These are phyloP conservation scores for Rhorus exstirpatorius DNA, from an alignment of 2,888 invertebrate species.

Conservation along the genomic window DNA sequence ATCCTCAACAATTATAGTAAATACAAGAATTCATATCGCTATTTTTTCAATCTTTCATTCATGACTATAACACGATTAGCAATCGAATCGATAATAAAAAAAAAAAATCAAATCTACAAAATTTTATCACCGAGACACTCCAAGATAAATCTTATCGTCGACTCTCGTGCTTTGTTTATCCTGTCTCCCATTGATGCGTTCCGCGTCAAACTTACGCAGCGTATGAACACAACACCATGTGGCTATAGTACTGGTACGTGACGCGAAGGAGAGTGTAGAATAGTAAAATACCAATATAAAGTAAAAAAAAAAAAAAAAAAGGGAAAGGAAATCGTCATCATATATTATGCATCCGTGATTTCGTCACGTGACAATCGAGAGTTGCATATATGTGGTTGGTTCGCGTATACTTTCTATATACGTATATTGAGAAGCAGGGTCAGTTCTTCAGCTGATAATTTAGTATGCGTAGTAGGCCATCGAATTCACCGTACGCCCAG, in stretches of 20 bases:
- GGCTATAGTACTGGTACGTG: slow-evolving; percentile 11
- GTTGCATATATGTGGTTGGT: slow-evolving; percentile 23
- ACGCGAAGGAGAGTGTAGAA: background rate
- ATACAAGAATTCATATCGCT: slow-evolving; percentile 1
- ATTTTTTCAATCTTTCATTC: slow-evolving; percentile 41
- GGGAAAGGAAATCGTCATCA: slow-evolving; percentile 5
- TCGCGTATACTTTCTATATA: slow-evolving; percentile 7
- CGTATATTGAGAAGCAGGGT: slow-evolving; percentile 70
- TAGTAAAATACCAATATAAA: no score
- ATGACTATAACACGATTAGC: slow-evolving; percentile 24
- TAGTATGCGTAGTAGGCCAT: slow-evolving; percentile 76
- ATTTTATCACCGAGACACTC: background rate
- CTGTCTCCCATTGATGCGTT: slow-evolving; percentile 41
- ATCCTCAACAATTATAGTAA: no score
- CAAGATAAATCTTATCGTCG: slow-evolving; percentile 35
- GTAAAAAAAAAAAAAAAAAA: background rate
- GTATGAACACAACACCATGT: slow-evolving; percentile 24
- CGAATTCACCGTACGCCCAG: slow-evolving; percentile 65
- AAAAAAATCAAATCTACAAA: slow-evolving; percentile 7
- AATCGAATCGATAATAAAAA: slow-evolving; percentile 37
- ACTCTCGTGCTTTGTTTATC: slow-evolving; percentile 16
- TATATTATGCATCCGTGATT: slow-evolving; percentile 32
- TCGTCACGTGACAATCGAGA: slow-evolving; percentile 51
- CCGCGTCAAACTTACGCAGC: slow-evolving; percentile 6
- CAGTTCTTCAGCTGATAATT: slow-evolving; percentile 78